These are phyloP conservation scores for Cotesia congregata DNA, from an alignment of 2,888 invertebrate species.

Conservation along the genomic window DNA sequence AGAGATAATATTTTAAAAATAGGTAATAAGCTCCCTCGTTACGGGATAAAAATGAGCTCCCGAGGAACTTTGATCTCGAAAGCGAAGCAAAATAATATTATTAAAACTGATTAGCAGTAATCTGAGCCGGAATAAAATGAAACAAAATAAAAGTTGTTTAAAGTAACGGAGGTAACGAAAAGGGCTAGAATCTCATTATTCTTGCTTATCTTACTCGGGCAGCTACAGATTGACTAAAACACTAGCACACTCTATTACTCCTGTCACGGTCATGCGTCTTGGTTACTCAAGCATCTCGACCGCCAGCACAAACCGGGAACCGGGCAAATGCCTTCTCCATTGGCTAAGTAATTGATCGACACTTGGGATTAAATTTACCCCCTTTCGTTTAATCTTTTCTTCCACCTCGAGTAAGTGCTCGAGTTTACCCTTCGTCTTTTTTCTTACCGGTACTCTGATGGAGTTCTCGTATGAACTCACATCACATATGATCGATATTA, in stretches of 20 bases:
- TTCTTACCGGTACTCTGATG: no score
- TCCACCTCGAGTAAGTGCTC: not conserved
- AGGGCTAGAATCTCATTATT: constrained; percentile 42
- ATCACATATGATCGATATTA: no score
- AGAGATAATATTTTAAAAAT: no score
- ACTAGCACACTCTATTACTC: constrained; percentile 43
- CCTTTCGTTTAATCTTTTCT: constrained; percentile 6
- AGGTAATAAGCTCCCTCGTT: no score
- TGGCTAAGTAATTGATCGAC: constrained; percentile 29
- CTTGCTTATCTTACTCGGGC: constrained; percentile 41
- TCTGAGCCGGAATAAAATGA: not conserved
- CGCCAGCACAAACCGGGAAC: constrained; percentile 8
- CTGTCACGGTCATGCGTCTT: constrained; percentile 43
- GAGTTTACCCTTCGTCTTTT: not conserved
- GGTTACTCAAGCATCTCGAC: constrained; percentile 31
- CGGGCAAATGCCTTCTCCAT: constrained; percentile 12
- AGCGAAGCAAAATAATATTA: not conserved
- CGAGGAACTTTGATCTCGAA: not conserved
- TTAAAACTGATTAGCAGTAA: not conserved
- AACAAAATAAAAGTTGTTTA: constrained; percentile 16
- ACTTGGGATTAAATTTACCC: constrained; percentile 21
- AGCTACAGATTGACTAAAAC: constrained; percentile 45
- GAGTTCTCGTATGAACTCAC: no score
- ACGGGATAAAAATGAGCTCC: not conserved
- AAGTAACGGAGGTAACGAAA: constrained; percentile 11